Evolutionary conservation across 2,888 invertebrate genomes (phyloP), one percentile per base, ranked within the genome.

Genomic region (Desoria tigrina): DNA sequence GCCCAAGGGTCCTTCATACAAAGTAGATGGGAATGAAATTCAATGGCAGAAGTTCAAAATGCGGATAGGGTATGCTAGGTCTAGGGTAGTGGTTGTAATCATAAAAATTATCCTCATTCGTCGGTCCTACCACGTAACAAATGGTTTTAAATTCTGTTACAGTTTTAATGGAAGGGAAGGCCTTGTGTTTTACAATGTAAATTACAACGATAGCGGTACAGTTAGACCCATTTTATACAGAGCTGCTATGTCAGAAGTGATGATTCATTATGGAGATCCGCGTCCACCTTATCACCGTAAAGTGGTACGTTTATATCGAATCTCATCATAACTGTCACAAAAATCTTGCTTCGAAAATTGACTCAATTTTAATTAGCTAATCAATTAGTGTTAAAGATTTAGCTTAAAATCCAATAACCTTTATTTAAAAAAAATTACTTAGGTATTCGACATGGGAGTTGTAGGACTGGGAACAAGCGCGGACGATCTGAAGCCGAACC

Each of bases 401-500:
- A 53, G 68, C 27, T 68, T 16, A 70, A 70, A n/a, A n/a, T n/a
- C n/a, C n/a, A n/a, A n/a, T n/a, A n/a, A n/a, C n/a, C n/a, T n/a
- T n/a, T n/a, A n/a, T n/a, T n/a, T n/a, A n/a, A n/a, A n/a, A n/a
- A n/a, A n/a, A n/a, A n/a, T n/a, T n/a, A n/a, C n/a, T n/a, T n/a
- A n/a, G n/a, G n/a, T n/a, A n/a, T 70, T 68, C 45, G 70, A 73
- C 39, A 59, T 45, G 49, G 68, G n/a, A n/a, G n/a, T n/a, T n/a
- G n/a, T n/a, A n/a, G n/a, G n/a, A n/a, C 27, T 68, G 11, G 72
- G 72, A 4, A 60, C 50, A 26, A 56, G 24, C 14, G 18, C 50
- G 1, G 49, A 51, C 3, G 26, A 21, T 7, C 55, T 70, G 0
- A 27, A 53, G 16, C 18, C 63, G 1, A 57, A 56, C 7, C 16